Conservation (phyloP, 2,797 vertebrate species). For the Emys orbicularis region DNA sequence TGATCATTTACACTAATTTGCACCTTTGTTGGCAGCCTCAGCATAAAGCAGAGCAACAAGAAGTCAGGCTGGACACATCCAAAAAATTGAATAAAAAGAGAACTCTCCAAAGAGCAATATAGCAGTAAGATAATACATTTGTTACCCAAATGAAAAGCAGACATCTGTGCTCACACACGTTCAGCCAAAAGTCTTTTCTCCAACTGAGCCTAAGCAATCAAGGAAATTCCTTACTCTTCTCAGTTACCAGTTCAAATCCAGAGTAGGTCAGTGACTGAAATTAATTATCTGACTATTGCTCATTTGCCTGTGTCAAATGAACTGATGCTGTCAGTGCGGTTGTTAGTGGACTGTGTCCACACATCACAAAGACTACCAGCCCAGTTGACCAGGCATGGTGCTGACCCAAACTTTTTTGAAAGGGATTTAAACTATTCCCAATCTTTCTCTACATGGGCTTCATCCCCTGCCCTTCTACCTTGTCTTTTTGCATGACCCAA, state of each 20-base stretch:
- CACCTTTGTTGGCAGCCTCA: slow-evolving; percentile 48
- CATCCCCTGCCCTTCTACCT: neutral
- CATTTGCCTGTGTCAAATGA: neutral
- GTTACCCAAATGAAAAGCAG: slow-evolving; percentile 60
- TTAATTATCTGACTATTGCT: neutral
- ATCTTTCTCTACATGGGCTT: neutral
- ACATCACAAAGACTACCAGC: neutral
- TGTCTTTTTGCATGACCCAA: slow-evolving; percentile 10
- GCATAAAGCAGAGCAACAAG: slow-evolving; percentile 1
- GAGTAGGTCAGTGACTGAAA: slow-evolving; percentile 20
- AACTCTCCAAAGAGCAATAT: slow-evolving; percentile 34
- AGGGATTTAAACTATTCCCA: neutral
- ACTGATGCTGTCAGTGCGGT: neutral
- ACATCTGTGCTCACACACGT: slow-evolving; percentile 21
- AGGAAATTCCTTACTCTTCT: slow-evolving; percentile 58
- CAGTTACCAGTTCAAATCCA: slow-evolving; percentile 32
- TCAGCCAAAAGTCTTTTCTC: slow-evolving; percentile 59
- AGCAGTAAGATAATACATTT: slow-evolving; percentile 64
- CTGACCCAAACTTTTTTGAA: neutral
- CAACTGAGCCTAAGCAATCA: slow-evolving; percentile 38
- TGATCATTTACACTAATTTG: neutral
- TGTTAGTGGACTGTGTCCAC: neutral
- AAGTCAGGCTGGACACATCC: slow-evolving; percentile 52
- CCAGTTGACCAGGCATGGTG: neutral
- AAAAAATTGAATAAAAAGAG: slow-evolving; percentile 55